These are phyloP conservation scores for Drosophila serrata DNA, from an alignment of 1,140 invertebrate genomes.

Conservation along the genomic window DNA sequence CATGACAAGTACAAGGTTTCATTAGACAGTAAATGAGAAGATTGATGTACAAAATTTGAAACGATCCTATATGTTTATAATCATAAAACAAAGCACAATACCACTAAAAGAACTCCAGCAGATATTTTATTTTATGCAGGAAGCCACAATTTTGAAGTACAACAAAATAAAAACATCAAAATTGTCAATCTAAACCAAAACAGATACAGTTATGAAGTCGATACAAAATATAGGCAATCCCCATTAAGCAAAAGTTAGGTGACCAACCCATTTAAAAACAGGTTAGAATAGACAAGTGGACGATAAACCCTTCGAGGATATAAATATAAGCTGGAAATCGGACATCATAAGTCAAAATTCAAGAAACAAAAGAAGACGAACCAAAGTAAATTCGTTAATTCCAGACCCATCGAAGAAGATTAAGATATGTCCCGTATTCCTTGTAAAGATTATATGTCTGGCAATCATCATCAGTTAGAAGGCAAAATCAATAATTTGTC, in stretches of 20 bases:
- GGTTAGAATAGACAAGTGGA: background rate
- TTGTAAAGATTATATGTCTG: background rate
- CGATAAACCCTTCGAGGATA: background rate
- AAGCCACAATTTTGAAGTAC: background rate
- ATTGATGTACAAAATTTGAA: background rate
- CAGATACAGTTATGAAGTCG: background rate
- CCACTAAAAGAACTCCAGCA: background rate
- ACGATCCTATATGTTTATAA: background rate
- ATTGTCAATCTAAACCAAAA: background rate
- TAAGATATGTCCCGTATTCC: background rate
- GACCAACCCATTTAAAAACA: background rate
- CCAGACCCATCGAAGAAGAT: no score
- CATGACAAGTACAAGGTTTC: background rate
- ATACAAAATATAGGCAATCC: background rate
- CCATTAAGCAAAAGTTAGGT: background rate
- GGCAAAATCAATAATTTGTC: background rate
- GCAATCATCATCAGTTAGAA: background rate
- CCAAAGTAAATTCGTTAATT: background rate
- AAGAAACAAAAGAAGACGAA: background rate
- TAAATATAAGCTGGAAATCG: background rate
- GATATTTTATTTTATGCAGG: background rate
- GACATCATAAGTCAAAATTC: slow-evolving; percentile 1
- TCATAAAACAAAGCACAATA: background rate
- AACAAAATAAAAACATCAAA: background rate
- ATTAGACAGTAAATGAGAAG: no score